Base-by-base conservation (phyloP, 2,888 invertebrate genomes). In the Toxonevra muliebris region DNA sequence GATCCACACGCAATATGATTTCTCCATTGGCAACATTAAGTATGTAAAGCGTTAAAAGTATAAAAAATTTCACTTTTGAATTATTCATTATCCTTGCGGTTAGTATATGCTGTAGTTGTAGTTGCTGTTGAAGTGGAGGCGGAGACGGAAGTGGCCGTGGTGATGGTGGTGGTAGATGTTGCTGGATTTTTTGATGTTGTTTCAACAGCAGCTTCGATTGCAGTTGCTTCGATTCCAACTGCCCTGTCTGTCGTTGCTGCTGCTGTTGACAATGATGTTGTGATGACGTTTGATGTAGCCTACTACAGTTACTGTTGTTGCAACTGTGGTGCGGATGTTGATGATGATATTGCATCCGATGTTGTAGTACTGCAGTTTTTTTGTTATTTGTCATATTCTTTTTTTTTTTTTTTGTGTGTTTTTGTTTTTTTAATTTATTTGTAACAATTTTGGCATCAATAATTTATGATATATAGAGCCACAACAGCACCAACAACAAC, bases 1-100 rank as follows among this genome's bases (percentile, higher is more conserved):
- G 84, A 82, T 85, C 84, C 70, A 84, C 81, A 69, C 84, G 84
- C 72, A 83, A 79, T 66, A 85, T 83, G 65, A 83, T 75, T 78
- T 84, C 85, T 69, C 78, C 79, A 72, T 78, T 72, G 64, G 74
- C 76, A 68, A 75, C 76, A 74, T 73, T 77, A 48, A 79, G 70
- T 58, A 76, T 73, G 73, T 76, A 79, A 68, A 84, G 76, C 69
- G 80, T 73, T 68, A 76, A 77, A 68, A 74, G 61, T 65, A 80
- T 75, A 72, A 82, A 76, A 71, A 75, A 77, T 73, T 75, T 78
- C 53, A 74, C 69, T 72, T 74, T 76, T 66, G 70, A 74, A 75
- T 77, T 77, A 81, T 83, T 80, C 83, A 84, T 84, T 78, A 77
- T 84, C 71, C 68, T 73, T 70, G 70, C 65, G 72, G 73, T 68